These are phyloP conservation scores for Lissocephala sabroskyi DNA, from an alignment of 2,888 invertebrate genomes.

Conservation along the genomic window DNA sequence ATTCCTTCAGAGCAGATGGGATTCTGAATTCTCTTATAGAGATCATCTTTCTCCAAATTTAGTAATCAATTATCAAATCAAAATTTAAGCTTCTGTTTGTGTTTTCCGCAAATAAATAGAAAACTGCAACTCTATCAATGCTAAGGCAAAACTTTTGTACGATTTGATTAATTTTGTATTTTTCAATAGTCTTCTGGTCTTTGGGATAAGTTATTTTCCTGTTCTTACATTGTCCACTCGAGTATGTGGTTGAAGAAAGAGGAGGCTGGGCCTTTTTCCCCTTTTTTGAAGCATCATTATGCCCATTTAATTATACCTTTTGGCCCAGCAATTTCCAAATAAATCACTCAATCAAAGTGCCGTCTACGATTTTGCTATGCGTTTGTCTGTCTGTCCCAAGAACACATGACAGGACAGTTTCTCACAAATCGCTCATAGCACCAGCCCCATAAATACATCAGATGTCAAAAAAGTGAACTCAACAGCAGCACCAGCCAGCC, in stretches of 20 bases:
- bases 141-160: too few relatives aligned
- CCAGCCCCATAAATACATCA: constrained; percentile 60
- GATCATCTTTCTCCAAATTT: too few relatives aligned
- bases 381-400: too few relatives aligned
- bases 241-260: constrained; percentile 13
- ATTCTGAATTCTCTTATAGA: too few relatives aligned
- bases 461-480: constrained; percentile 49
- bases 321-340: constrained; percentile 59
- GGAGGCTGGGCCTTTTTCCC: constrained; percentile 27
- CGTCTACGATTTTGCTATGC: constrained; percentile 30
- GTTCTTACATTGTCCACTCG: constrained; percentile 14
- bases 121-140: too few relatives aligned
- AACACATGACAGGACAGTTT: constrained; percentile 59
- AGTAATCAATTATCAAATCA: too few relatives aligned
- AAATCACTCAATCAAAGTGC: constrained; percentile 63
- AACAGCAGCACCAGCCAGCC: constrained; percentile 2
- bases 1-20: too few relatives aligned
- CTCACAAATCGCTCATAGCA: constrained; percentile 62
- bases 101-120: too few relatives aligned
- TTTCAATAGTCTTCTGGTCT: neutral
- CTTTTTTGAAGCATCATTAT: constrained; percentile 58
- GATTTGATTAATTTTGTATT: too few relatives aligned
- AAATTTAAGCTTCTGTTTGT: too few relatives aligned
- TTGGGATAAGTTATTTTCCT: constrained; percentile 11
- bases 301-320: constrained; percentile 61